A percentile compares a stretch with the other conserved stretches of the same genome.
Conservation (phyloP, 2,113 vertebrate species). For the Riparia riparia region DNA sequence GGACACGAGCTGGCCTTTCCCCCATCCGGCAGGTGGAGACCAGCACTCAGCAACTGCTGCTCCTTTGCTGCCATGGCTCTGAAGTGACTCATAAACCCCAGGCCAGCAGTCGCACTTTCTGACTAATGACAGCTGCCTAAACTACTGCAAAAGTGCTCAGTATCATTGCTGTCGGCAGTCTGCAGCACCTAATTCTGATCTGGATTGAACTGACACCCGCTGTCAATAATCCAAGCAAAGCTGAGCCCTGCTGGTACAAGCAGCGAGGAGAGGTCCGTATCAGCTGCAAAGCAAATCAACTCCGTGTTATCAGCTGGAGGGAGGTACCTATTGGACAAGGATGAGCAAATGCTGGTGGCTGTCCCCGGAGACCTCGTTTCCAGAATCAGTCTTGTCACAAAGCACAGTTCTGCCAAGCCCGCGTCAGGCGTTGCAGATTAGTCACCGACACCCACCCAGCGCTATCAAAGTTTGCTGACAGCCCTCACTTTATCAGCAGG, state of each 20-base stretch:
- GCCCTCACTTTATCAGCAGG: conserved; percentile 48
- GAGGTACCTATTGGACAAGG: not conserved
- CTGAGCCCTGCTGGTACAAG: not conserved
- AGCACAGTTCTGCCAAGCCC: not conserved
- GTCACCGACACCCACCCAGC: not conserved
- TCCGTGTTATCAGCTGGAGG: not conserved
- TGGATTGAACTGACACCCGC: not conserved
- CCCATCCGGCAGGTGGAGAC: not conserved
- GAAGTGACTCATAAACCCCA: not conserved
- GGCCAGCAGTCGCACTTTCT: not conserved
- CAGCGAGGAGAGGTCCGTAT: not conserved
- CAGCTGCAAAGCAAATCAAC: not conserved
- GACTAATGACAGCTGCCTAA: not conserved
- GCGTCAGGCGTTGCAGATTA: not conserved
- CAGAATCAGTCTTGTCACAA: conserved; percentile 22
- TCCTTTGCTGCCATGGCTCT: not conserved
- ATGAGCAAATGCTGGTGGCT: not conserved
- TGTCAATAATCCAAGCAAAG: not conserved
- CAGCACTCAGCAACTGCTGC: not conserved
- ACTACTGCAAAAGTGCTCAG: not conserved
- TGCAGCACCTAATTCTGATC: not conserved
- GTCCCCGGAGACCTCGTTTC: not conserved
- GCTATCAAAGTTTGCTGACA: conserved; percentile 4
- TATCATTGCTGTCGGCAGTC: not conserved
- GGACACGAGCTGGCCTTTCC: not conserved